Evolutionary conservation across 1,140 invertebrate species (phyloP).

Genomic region (Chionoecetes opilio): DNA sequence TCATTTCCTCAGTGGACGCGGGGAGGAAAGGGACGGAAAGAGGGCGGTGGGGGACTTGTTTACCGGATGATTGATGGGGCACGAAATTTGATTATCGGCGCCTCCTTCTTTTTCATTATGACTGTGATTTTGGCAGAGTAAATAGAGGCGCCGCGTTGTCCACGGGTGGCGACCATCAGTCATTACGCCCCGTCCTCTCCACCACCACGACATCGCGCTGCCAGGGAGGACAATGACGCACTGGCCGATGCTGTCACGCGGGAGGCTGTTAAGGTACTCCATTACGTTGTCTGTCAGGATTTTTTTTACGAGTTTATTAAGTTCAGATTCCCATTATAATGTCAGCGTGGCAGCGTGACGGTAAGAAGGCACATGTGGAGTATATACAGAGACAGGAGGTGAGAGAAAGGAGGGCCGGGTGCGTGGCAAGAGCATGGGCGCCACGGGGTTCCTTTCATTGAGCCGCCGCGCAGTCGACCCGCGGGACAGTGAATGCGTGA

Average conservation of each 20-base stretch:
- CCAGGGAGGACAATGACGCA: background rate
- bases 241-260: background rate
- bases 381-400: background rate
- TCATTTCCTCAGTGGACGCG: background rate
- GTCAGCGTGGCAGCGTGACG: too few species aligned
- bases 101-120: constrained; percentile 55
- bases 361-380: background rate
- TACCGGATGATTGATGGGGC: constrained; percentile 32
- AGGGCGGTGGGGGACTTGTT: background rate
- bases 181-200: constrained; percentile 36
- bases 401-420: background rate
- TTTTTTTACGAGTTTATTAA: too few species aligned
- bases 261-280: too few species aligned
- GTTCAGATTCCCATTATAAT: too few species aligned
- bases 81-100: constrained; percentile 55
- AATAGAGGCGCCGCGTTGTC: constrained; percentile 43
- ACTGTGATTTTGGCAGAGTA: constrained; percentile 52
- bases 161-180: constrained; percentile 63
- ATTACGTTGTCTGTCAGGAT: too few species aligned
- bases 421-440: background rate
- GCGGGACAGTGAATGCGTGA: constrained; percentile 52
- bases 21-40: background rate
- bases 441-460: constrained; percentile 61
- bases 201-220: constrained; percentile 42
- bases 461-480: constrained; percentile 35